A percentile compares a stretch with the other conserved stretches of the same genome.
These are phyloP conservation scores for Lysandra coridon DNA, from an alignment of 2,888 invertebrate species.

Conservation along the genomic window DNA sequence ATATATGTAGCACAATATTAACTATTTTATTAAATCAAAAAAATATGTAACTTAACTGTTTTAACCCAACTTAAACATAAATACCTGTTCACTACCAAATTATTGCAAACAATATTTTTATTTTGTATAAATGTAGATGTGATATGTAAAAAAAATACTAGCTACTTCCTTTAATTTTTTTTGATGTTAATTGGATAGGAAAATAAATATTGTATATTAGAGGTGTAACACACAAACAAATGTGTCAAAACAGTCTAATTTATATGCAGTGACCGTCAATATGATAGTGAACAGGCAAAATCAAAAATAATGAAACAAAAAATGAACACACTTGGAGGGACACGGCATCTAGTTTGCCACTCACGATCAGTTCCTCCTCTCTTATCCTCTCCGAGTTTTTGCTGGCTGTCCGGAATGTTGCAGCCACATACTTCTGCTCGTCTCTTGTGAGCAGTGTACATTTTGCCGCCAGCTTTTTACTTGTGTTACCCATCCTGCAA, in stretches of 20 bases:
- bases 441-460: conserved; percentile 83
- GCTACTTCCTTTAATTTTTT: too few species aligned
- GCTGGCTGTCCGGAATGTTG: conserved; percentile 82
- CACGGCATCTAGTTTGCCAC: conserved; percentile 73
- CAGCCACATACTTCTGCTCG: conserved; percentile 82
- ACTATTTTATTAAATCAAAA: not conserved
- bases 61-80: conserved; percentile 3
- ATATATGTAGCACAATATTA: not conserved
- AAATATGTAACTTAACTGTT: conserved; percentile 7
- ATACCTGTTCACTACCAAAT: not conserved
- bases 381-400: conserved; percentile 83
- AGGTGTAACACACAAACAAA: too few species aligned
- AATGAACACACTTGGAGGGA: conserved; percentile 77
- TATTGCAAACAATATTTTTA: too few species aligned
- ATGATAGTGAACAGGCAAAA: conserved; percentile 41
- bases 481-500: conserved; percentile 80
- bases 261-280: not conserved
- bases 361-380: conserved; percentile 85
- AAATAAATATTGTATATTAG: too few species aligned
- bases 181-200: too few species aligned
- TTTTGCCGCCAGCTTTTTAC: conserved; percentile 83
- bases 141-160: too few species aligned
- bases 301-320: conserved; percentile 57
- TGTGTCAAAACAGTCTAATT: not conserved
- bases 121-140: too few species aligned